Evolutionary conservation across 2,888 invertebrate species (phyloP), one percentile per base, ranked within the genome.

Genomic region (Aproaerema taeniolella): DNA sequence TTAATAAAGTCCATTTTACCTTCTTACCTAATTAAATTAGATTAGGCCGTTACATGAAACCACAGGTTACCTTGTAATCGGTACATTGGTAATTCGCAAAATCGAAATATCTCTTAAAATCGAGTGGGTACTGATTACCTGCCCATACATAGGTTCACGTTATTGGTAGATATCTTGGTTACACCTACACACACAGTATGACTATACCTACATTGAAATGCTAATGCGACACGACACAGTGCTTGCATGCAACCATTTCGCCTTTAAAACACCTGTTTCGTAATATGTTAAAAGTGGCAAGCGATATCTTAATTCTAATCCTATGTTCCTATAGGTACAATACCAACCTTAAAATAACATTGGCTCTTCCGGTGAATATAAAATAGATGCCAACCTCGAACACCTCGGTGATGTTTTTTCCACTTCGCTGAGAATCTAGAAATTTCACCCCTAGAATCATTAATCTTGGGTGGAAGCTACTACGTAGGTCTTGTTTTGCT

Each of bases 341-440:
- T 58, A 67, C 75, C 50, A 68, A 83, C 83, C 82, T 81, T 79
- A 82, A 74, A 76, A 79, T 76, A 81, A 73, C 83, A 85, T 85
- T 83, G 73, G 76, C 74, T 75, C 74, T 76, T 78, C 74, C 74
- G 73, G 72, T 72, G 70, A 68, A 59, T 67, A 52, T 49, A 55
- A 55, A 63, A 66, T 61, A 61, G 67, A 62, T 74, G 72, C 67
- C 72, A 73, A 72, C 65, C 61, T 59, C 64, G 57, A 24, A 54
- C 52, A 63, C 57, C 57, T 53, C 50, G 50, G 50, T 57, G 47
- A 53, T 58, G 4, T 8, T 20, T 6, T 57, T 53, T 55, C 55
- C 44, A 58, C 52, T 51, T 49, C 55, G 53, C 51, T 52, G 41
- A 52, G 47, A 49, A 51, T 52, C 39, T 31, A 37, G 41, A 45